Evolutionary conservation across 2,888 invertebrate genomes (phyloP), one percentile per base, ranked within the genome.

Genomic region (Eurois occulta): DNA sequence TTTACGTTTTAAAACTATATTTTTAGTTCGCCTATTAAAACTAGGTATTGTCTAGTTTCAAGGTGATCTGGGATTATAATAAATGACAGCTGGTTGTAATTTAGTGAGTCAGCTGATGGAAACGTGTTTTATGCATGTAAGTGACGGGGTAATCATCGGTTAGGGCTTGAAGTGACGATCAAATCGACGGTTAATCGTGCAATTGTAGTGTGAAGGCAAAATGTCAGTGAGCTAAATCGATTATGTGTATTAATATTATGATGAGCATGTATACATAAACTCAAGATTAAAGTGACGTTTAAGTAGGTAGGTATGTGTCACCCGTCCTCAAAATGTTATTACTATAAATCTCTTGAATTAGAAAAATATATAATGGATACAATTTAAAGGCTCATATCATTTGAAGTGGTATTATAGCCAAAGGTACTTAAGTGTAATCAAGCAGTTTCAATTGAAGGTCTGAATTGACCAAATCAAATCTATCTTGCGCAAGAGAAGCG

Each of bases 391-490:
- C 48, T 69, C 67, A 69, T 67, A 67, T 67, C 60, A 78, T 65
- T 83, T 71, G 43, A 67, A 72, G 67, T 74, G 48, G 58, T 71
- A 62, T 84, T 55, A 80, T 52, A 72, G 38, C 24, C 24, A 32
- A 58, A 69, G 18, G 66, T 74, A 81, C 75, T 73, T 73, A 74
- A 71, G 68, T 82, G 64, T 78, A 86, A 84, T 84, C 84, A 82
- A 82, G 72, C 66, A 75, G 65, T 60, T 77, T 75, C 62, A 48
- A 82, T 73, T 82, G 78, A 84, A 82, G 83, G 86, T 75, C 86
- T 70, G 74, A 84, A 88, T 84, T 70, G 67, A 76, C 77, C 78
- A 84, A 84, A 86, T 88, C 87, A 86, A 88, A 79, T 74, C 81
- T 73, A 24, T 79, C 79, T 88, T 84, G 74, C 75, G 48, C 69